Base-by-base conservation (phyloP, 2,113 vertebrate species). In the Bostrychus sinensis region DNA sequence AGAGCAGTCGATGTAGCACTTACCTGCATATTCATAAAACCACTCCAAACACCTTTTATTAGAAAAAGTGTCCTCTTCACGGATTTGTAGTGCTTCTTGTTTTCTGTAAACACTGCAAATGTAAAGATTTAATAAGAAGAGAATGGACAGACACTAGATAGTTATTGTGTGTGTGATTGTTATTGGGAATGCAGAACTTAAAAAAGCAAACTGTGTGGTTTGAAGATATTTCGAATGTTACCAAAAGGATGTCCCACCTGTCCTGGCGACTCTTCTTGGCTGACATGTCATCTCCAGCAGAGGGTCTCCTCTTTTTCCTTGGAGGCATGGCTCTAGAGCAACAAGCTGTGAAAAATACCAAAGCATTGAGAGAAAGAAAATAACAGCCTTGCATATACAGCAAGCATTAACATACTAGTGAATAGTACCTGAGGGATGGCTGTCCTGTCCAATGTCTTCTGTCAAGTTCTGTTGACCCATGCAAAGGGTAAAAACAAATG, bases 11-110 rank as follows among this genome's bases (percentile, higher is more conserved):
- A 26, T 17, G 16, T 12, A 26, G 2, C 16, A 8, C 14, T 17
- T n/a, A 97, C 97, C 96, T 92, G 97, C 96, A 54, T 99, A 99
- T 89, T 99, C 96, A 80, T 98, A 99, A 89, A 99, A 99, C 97
- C 97, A 99, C 80, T 99, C 97, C 88, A 99, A 92, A 86, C 97
- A 99, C 68, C 96, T 91, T 86, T 99, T 99, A 92, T 93, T 98
- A 72, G 96, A 97, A 89, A 99, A 99, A 13, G 91, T 92, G 80
- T 98, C 96, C 75, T 97, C 96, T 76, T 95, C 93, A 41, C 95
- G 95, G 86, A 98, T 98, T 88, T 95, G 95, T 72, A 94, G 80
- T 0, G 95, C 91, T 78, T 98, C 96, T 0, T 96, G 96, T 92
- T 96, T 99, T 91, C 96, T 96, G 89, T 95, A 98, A 93, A 98